Evolutionary conservation across 2,888 invertebrate species (phyloP).

Genomic region (Siphonodentalium dalli): DNA sequence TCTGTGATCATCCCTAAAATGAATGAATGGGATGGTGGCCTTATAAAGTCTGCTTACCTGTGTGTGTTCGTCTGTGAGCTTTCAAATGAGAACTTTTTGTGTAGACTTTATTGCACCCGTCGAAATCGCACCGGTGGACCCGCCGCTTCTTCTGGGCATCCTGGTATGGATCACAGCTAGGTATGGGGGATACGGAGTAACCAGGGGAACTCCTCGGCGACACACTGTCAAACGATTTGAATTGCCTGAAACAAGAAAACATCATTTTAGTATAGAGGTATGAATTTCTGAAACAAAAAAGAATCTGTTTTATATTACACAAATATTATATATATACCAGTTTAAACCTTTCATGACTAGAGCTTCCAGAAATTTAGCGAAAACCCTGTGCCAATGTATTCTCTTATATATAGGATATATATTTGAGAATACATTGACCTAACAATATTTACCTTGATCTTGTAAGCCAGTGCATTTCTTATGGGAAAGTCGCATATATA

Average conservation of each 20-base stretch:
- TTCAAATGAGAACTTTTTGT: conserved; percentile 73
- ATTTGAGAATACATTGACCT: no score
- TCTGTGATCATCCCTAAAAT: background rate
- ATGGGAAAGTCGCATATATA: no score
- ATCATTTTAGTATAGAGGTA: no score
- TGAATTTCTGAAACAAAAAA: no score
- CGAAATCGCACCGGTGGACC: conserved; percentile 59
- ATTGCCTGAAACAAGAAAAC: background rate
- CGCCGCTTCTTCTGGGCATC: conserved; percentile 46
- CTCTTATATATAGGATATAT: no score
- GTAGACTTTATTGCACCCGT: conserved; percentile 71
- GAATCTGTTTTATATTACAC: no score
- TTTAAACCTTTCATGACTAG: no score
- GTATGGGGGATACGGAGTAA: conserved; percentile 18
- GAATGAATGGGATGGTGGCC: background rate
- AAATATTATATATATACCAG: no score
- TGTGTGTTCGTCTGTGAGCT: conserved; percentile 71
- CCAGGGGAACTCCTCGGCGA: conserved; percentile 15
- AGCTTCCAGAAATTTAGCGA: no score
- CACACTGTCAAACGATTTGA: background rate
- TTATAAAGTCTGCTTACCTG: conserved; percentile 50
- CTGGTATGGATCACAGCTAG: conserved; percentile 29
- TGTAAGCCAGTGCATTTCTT: no score
- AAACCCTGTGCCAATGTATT: no score
- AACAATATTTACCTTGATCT: no score